Evolutionary conservation across 2,797 vertebrate genomes (phyloP).

Genomic region (Myotis vivesi): DNA sequence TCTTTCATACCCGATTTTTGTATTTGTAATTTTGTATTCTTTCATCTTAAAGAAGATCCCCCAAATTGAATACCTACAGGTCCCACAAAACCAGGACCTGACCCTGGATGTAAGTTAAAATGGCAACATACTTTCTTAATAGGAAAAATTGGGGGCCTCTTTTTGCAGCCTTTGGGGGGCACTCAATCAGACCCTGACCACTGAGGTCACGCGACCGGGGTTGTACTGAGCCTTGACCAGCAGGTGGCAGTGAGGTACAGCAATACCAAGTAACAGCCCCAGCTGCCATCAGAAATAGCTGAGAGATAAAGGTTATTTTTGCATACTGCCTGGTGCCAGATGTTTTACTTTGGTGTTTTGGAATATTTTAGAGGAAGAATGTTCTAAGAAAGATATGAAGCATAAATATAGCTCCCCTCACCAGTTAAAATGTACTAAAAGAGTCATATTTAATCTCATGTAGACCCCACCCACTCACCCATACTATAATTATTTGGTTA

Average conservation of each 20-base stretch:
- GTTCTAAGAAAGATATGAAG: conserved; percentile 6
- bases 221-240: background rate
- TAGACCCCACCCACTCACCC: background rate
- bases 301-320: conserved; percentile 38
- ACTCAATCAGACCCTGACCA: background rate
- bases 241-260: conserved; percentile 65
- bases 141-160: background rate
- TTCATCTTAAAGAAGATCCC: background rate
- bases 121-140: background rate
- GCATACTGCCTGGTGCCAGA: background rate
- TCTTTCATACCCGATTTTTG: background rate
- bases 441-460: background rate
- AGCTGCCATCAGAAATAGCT: background rate
- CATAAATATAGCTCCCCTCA: background rate
- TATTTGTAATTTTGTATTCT: background rate
- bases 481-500: background rate
- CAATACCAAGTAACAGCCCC: background rate
- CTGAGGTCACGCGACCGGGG: rapidly evolving
- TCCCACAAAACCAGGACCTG: background rate
- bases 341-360: conserved; percentile 22
- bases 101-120: background rate
- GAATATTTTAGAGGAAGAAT: conserved; percentile 19
- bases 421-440: background rate
- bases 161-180: background rate
- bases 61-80: background rate